Evolutionary conservation across 2,113 vertebrate species (phyloP).

Genomic region (Paradisaea rubra): DNA sequence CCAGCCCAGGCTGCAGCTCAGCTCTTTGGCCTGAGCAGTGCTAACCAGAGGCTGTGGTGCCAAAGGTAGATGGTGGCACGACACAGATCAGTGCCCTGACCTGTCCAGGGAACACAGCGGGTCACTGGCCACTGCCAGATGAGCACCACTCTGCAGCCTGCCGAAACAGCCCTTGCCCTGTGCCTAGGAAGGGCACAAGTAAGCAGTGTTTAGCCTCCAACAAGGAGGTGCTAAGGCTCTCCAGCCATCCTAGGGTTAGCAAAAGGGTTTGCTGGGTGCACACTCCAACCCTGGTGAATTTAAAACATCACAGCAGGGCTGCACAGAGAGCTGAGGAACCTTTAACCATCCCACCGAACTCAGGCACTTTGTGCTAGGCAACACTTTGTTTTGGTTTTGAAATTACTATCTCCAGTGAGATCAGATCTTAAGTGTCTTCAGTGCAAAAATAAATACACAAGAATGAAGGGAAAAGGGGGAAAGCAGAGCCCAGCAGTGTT

Average conservation of each 20-base stretch:
- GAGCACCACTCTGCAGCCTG: neutral
- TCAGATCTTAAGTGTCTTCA: neutral
- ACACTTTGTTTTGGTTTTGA: conserved; percentile 6
- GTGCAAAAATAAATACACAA: conserved; percentile 7
- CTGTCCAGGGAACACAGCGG: neutral
- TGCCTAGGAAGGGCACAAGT: neutral
- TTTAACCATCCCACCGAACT: neutral
- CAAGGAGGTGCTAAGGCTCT: neutral
- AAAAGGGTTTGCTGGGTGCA: neutral
- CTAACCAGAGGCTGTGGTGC: neutral
- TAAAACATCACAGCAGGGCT: neutral
- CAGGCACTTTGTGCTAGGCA: neutral
- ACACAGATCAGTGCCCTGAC: neutral
- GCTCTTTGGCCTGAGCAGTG: neutral
- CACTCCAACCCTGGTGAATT: neutral
- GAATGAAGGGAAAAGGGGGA: neutral
- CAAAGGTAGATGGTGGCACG: neutral
- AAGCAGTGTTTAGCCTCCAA: neutral
- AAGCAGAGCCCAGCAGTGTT: neutral
- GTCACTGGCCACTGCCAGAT: neutral
- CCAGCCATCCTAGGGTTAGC: neutral
- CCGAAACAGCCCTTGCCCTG: neutral
- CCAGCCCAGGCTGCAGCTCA: neutral
- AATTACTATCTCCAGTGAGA: neutral
- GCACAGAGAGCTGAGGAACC: neutral